phyloP scores from a whole-genome alignment of 2,888 invertebrate species.

The Pterostichus niger region DNA sequence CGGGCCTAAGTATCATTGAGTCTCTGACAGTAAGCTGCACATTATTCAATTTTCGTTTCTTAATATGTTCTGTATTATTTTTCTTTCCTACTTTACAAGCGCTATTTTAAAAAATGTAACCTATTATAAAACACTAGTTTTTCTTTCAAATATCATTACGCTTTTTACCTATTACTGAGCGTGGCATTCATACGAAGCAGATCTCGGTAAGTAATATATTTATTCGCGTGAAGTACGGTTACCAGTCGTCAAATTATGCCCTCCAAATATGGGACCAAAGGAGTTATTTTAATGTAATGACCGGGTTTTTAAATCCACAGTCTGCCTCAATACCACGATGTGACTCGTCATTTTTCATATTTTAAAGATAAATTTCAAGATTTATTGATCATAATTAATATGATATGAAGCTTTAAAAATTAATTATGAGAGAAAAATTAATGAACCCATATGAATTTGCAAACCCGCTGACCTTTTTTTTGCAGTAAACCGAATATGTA shows the following conservation, averaged over 20 bases:
- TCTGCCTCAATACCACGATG: too few species aligned
- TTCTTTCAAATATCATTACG: too few species aligned
- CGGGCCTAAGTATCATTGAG: conserved; percentile 14
- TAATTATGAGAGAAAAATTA: conserved; percentile 15
- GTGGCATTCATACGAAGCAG: too few species aligned
- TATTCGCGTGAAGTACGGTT: too few species aligned
- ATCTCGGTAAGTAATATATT: too few species aligned
- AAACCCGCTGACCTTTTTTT: conserved; percentile 28
- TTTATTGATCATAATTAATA: not conserved
- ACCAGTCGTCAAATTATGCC: too few species aligned
- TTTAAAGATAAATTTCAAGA: not conserved
- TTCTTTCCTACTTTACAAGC: not conserved
- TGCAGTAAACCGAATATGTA: conserved; percentile 29
- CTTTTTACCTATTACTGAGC: too few species aligned
- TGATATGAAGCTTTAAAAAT: not conserved
- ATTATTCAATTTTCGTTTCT: conserved; percentile 34
- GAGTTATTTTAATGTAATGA: too few species aligned
- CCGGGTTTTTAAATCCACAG: too few species aligned
- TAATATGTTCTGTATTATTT: not conserved
- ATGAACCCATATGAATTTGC: conserved; percentile 21
- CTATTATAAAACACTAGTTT: too few species aligned
- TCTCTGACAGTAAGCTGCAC: conserved; percentile 17
- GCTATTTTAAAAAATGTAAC: too few species aligned
- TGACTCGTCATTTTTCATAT: not conserved
- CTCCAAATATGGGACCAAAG: too few species aligned